A percentile compares a stretch with the other conserved stretches of the same genome.
Conservation (phyloP, 2,113 vertebrate species). For the Serinus canaria region DNA sequence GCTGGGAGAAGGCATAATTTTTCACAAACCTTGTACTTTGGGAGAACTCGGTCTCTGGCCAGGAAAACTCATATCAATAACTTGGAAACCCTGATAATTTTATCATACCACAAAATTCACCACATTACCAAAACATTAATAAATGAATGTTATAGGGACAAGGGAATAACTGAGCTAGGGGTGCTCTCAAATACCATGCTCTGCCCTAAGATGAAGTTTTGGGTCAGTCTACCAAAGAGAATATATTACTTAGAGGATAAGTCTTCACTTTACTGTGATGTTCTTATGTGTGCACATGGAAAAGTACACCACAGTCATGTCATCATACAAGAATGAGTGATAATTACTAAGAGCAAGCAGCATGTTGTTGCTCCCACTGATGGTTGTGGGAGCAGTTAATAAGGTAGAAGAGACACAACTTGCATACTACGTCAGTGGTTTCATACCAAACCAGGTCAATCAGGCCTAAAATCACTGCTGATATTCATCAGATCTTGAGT, state of each 20-base stretch:
- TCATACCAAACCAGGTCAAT: neutral
- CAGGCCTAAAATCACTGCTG: neutral
- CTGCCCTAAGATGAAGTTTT: neutral
- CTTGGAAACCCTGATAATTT: neutral
- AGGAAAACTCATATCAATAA: neutral
- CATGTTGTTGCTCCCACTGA: neutral
- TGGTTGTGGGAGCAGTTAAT: neutral
- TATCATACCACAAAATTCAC: neutral
- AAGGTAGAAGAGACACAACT: neutral
- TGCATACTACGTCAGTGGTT: neutral
- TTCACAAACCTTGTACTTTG: neutral
- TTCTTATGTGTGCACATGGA: neutral
- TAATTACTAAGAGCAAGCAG: neutral
- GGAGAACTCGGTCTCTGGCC: neutral
- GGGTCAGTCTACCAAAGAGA: neutral
- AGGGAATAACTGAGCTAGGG: neutral
- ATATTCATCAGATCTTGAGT: neutral
- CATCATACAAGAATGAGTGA: neutral
- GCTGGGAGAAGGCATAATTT: neutral
- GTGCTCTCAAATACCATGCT: neutral
- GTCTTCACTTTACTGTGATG: neutral
- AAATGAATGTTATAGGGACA: conserved; percentile 3
- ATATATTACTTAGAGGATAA: neutral
- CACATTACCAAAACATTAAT: neutral
- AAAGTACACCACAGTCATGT: neutral